Base-by-base conservation (phyloP, 2,797 vertebrate genomes). In the Sebastes melanostomus region DNA sequence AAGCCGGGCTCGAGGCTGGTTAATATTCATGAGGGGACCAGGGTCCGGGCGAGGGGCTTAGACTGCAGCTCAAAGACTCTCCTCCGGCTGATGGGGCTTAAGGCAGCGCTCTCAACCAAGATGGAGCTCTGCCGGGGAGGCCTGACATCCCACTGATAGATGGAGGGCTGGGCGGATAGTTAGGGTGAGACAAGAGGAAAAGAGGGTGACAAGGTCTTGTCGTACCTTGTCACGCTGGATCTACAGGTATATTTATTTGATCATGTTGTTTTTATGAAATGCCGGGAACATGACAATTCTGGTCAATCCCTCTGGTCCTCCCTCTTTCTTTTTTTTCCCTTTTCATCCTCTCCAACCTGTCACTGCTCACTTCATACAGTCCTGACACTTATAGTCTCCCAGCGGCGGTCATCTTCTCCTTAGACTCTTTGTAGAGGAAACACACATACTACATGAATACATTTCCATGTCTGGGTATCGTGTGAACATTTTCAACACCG, bases 1-100 rank as follows among this genome's bases (percentile, higher is more conserved):
- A 98, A 97, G 93, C 91, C 52, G 66, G 81, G 91, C 92, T 91
- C 81, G 63, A 78, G 83, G 66, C 93, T 97, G 94, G 95, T 98
- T 97, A 98, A 98, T 98, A 99, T 98, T 98, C 97, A 98, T 98
- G 96, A 97, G 95, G 92, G 90, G 92, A 87, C 86, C 84, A 84
- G 80, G 11, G 87, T 94, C 89, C 89, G 86, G 91, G 91, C 87
- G 69, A 90, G 89, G 92, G 93, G 93, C 90, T 95, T 92, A 95
- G 94, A 91, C 90, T 83, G 78, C 85, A 58, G 89, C 95, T 95
- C 94, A 93, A 92, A 93, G 87, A 92, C 89, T 86, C 88, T 92
- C 89, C 91, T 90, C 85, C 46, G 67, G 85, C 87, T 91, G 89
- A 88, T 73, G 86, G 86, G 82, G 91, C 90, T 93, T 92, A 91